Base-by-base conservation (phyloP, 2,113 vertebrate species). In the Rhea americana region DNA sequence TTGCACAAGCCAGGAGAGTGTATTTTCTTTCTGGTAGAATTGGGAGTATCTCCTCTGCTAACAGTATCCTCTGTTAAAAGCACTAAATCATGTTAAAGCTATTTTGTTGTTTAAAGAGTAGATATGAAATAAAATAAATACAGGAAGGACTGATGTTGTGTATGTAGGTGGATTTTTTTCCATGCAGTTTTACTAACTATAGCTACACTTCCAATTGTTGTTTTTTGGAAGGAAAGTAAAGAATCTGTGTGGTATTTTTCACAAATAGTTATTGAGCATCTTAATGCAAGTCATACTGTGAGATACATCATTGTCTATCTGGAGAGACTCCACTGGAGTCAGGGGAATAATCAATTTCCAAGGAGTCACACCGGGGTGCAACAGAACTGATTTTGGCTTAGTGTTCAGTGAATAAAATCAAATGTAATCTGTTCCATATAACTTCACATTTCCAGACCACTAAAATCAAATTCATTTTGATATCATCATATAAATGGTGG, bases 391-490 rank as follows among this genome's bases (percentile, higher is more conserved):
- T 90, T 90, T 90, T 90, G 56, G 47, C 63, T 93, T 24, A 58
- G 0, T 24, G n/a, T 92, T 90, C 87, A 66, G 47, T 81, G 24
- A 71, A 71, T 65, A 22, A 48, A 83, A 72, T 85, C 15, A 9
- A 43, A 53, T 80, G 13, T 78, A 89, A 87, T 83, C 63, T 61
- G 65, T 75, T 56, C 17, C 21, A 30, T 43, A 56, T 39, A 86
- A 83, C 25, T 70, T 56, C 39, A 17, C 32, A n/a, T 72, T 86
- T 93, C 70, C 62, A 86, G 41, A 66, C 30, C 20, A 18, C 32
- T 48, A 91, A 91, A 90, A 75, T 86, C 14, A 81, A 90, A 90
- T 78, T 81, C 47, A 28, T 88, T 65, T 68, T 72, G n/a, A 35
- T 65, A 72, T 81, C 17, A 13, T 61, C 24, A 47, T 75, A 17